Evolutionary conservation across 1,140 invertebrate genomes (phyloP), one percentile per base, ranked within the genome.

Genomic region (Lordiphosa mommai): DNA sequence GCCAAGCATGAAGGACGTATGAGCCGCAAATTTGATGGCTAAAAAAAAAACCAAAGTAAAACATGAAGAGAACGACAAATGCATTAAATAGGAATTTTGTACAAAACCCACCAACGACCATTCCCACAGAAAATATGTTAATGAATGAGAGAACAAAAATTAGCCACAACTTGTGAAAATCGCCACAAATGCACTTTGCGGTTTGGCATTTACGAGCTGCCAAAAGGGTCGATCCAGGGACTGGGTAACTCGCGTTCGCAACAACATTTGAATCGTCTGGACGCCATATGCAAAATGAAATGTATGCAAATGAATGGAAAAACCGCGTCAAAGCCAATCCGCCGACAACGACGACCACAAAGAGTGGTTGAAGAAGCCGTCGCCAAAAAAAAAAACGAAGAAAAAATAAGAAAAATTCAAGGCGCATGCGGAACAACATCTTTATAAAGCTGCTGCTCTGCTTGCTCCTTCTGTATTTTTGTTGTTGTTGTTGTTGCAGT

Each of bases 251-350:
- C 68, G 73, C 74, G 76, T 80, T 80, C 76, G 68, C 68, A 66
- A 60, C 46, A 48, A 73, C 59, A 65, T 47, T 46, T 43, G 44
- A 37, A 52, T 52, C 55, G 77, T 84, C 77, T 82, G 77, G 56
- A 51, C 61, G 38, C 63, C 77, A 82, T 82, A 63, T 82, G 76
- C 76, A 71, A 49, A 57, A 50, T 34, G 48, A 71, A 77, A 74
- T 69, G 59, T 72, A 82, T 82, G 77, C 77, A 82, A 82, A 82
- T 82, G 76, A 82, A 84, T 84, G 77, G 64, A 72, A 72, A 73
- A 82, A 82, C 77, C 77, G 77, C 77, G 55, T 82, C 77, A 82
- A 82, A 82, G 76, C 72, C 56, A 84, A 80, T 61, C 56, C 72
- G 77, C 77, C 77, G 77, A 70, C 77, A 36, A 27, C 23, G 48